Conservation (phyloP, 2,888 invertebrate species). For the Deilephila elpenor region DNA sequence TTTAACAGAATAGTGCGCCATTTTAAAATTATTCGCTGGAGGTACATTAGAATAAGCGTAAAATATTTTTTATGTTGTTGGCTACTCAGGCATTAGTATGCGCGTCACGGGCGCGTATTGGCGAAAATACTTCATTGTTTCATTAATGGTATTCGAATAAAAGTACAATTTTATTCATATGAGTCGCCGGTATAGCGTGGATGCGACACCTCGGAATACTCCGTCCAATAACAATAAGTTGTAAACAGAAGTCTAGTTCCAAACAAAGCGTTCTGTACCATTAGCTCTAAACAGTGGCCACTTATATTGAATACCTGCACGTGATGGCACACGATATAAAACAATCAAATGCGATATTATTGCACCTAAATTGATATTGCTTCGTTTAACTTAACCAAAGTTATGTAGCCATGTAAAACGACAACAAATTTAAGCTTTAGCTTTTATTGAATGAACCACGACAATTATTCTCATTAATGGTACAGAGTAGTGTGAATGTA, state of each 20-base stretch:
- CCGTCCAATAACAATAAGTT: slow-evolving; percentile 4
- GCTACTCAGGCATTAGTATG: slow-evolving; percentile 45
- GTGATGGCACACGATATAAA: neutral
- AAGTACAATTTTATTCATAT: slow-evolving; percentile 30
- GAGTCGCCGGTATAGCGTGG: neutral
- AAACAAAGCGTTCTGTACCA: neutral
- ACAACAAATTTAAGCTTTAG: too few species aligned
- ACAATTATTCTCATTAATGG: too few species aligned
- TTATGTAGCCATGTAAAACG: too few species aligned
- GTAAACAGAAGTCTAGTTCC: slow-evolving; percentile 42
- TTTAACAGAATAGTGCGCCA: neutral
- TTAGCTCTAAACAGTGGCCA: neutral
- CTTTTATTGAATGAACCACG: too few species aligned
- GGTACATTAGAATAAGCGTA: neutral
- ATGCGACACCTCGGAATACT: neutral
- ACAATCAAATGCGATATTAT: too few species aligned
- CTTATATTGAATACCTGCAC: neutral
- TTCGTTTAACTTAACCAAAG: too few species aligned
- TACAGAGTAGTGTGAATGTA: too few species aligned
- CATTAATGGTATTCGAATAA: slow-evolving; percentile 51
- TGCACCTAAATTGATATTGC: too few species aligned
- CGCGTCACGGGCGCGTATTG: slow-evolving; percentile 41
- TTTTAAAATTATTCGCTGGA: neutral
- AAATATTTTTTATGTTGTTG: slow-evolving; percentile 18
- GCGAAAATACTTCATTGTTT: slow-evolving; percentile 74